Conservation (phyloP, 2,888 invertebrate species). For the Eilema depressum region DNA sequence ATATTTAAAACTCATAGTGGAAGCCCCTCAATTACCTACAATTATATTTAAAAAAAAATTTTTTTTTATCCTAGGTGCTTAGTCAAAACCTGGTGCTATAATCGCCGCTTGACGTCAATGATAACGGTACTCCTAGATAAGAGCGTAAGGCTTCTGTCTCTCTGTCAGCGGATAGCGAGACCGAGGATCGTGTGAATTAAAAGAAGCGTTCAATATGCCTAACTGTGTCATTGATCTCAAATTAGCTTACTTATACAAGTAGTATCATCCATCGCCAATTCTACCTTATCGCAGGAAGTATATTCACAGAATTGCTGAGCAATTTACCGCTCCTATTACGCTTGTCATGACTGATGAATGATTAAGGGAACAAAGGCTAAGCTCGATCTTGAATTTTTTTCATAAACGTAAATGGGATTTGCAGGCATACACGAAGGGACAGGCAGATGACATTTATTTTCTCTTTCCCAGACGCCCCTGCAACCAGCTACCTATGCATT, state of each 20-base stretch:
- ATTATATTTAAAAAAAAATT: not conserved
- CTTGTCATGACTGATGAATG: not conserved
- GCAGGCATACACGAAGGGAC: no score
- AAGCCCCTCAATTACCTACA: not conserved
- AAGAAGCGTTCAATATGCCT: not conserved
- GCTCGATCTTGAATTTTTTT: no score
- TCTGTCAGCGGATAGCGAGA: not conserved
- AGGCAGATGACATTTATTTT: no score
- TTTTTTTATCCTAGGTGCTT: slow-evolving; percentile 31
- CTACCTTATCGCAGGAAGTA: not conserved
- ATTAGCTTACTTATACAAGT: not conserved
- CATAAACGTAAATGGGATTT: no score
- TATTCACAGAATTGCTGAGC: not conserved
- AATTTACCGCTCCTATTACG: not conserved
- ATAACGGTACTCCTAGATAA: slow-evolving; percentile 39
- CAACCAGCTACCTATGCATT: no score
- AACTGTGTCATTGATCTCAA: not conserved
- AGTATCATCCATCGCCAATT: not conserved
- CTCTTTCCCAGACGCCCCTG: no score
- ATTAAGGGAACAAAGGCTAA: no score
- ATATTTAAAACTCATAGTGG: not conserved
- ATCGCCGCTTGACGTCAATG: slow-evolving; percentile 41
- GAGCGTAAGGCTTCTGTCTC: slow-evolving; percentile 10
- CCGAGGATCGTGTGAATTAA: not conserved
- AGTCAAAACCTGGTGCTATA: slow-evolving; percentile 41